These are phyloP conservation scores for Acronicta leporina DNA, from an alignment of 2,888 invertebrate genomes.

Conservation along the genomic window DNA sequence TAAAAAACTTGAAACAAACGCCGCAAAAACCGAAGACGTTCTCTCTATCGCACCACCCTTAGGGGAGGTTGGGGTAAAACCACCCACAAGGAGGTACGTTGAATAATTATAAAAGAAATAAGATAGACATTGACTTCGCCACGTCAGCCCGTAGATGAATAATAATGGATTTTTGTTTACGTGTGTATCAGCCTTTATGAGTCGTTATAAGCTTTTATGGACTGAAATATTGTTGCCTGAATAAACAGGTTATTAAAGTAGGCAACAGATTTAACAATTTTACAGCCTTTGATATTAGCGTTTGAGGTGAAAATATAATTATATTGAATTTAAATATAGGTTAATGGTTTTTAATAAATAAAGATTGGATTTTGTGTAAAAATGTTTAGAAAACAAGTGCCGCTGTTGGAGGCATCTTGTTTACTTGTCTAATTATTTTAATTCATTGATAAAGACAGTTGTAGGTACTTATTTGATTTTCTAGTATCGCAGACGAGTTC, in stretches of 20 bases:
- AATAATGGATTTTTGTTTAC: conserved; percentile 87
- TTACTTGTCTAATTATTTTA: not conserved
- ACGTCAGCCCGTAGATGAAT: conserved; percentile 86
- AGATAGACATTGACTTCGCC: conserved; percentile 88
- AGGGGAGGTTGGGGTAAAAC: conserved; percentile 62
- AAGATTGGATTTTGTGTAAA: conserved; percentile 10
- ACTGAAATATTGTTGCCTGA: conserved; percentile 71
- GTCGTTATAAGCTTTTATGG: conserved; percentile 73
- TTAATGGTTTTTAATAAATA: conserved; percentile 26
- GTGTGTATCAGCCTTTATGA: conserved; percentile 80
- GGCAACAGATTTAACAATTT: conserved; percentile 58
- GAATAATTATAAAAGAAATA: conserved; percentile 90
- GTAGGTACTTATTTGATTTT: too few species aligned
- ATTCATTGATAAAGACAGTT: not conserved
- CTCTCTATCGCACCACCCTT: conserved; percentile 74
- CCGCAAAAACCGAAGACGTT: conserved; percentile 89
- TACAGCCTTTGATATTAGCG: conserved; percentile 43
- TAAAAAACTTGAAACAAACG: conserved; percentile 89
- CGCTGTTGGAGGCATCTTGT: not conserved
- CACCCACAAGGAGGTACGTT: conserved; percentile 74
- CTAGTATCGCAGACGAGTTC: too few species aligned
- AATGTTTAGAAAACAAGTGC: not conserved
- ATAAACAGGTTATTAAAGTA: conserved; percentile 73
- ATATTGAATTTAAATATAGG: conserved; percentile 45
- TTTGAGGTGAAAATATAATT: conserved; percentile 47